A percentile compares a stretch with the other conserved stretches of the same genome.
These are phyloP conservation scores for Telmatochromis sp. DNA, from an alignment of 2,113 vertebrate genomes.

Conservation along the genomic window DNA sequence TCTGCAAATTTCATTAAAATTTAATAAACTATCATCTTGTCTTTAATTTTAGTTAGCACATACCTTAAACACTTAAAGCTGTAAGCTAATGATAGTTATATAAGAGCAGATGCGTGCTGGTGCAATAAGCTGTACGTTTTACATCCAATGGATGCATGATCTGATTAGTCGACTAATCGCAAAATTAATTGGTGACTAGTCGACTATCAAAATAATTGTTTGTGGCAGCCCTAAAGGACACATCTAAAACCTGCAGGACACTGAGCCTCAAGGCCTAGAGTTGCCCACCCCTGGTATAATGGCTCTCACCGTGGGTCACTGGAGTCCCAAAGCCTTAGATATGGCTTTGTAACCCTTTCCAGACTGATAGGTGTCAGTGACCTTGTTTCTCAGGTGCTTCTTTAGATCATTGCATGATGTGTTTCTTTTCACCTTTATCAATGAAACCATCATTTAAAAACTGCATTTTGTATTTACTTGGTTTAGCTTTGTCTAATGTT, in stretches of 20 bases:
- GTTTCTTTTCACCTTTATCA: not conserved
- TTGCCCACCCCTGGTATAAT: not conserved
- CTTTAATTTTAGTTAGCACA: no score
- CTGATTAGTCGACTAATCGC: no score
- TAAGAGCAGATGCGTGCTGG: no score
- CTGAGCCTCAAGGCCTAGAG: not conserved
- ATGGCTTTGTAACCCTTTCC: not conserved
- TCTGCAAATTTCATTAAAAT: no score
- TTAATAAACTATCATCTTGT: no score
- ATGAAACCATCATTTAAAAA: not conserved
- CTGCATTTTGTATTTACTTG: accelerated
- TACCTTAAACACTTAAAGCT: no score
- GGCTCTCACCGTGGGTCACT: not conserved
- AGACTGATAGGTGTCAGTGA: not conserved
- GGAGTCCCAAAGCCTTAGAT: not conserved
- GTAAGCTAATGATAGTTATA: no score
- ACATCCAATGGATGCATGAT: no score
- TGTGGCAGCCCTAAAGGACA: not conserved
- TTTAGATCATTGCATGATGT: not conserved
- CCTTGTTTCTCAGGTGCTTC: not conserved
- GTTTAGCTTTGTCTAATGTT: not conserved
- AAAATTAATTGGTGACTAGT: no score
- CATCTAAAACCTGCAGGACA: not conserved
- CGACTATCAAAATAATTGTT: accelerated
- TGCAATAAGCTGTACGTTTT: no score